Evolutionary conservation across 2,888 invertebrate species (phyloP).

Genomic region (Resseliella maxima): DNA sequence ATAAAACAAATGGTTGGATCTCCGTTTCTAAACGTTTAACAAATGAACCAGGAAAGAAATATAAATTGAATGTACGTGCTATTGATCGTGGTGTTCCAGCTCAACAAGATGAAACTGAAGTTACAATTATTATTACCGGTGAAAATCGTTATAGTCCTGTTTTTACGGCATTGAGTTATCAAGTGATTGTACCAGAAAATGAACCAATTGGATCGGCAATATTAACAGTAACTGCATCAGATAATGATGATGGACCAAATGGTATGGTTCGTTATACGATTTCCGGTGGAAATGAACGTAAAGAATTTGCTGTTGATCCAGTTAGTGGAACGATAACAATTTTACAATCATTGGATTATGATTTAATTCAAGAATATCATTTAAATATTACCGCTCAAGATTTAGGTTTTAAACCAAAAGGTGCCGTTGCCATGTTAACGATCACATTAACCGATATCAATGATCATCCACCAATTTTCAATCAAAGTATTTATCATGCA

Average conservation of each 20-base stretch:
- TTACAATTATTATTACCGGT: conserved; percentile 84
- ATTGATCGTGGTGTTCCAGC: conserved; percentile 90
- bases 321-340: conserved; percentile 84
- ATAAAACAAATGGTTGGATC: conserved; percentile 85
- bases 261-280: conserved; percentile 88
- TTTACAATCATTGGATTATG: conserved; percentile 85
- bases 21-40: conserved; percentile 72
- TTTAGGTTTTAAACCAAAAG: conserved; percentile 82
- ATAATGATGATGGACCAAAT: conserved; percentile 88
- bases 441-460: conserved; percentile 92
- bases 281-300: conserved; percentile 83
- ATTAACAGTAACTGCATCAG: conserved; percentile 84
- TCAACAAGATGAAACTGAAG: conserved; percentile 79
- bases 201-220: conserved; percentile 88
- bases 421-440: conserved; percentile 82
- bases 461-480: conserved; percentile 90
- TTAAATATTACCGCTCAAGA: conserved; percentile 90
- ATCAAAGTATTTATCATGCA: conserved; percentile 80
- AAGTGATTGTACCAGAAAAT: conserved; percentile 92
- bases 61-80: conserved; percentile 78
- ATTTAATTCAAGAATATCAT: conserved; percentile 83
- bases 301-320: conserved; percentile 83
- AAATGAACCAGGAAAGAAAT: conserved; percentile 74
- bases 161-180: conserved; percentile 86
- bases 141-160: conserved; percentile 84